phyloP scores from a whole-genome alignment of 1,140 invertebrate species.

The Formica selysi region DNA sequence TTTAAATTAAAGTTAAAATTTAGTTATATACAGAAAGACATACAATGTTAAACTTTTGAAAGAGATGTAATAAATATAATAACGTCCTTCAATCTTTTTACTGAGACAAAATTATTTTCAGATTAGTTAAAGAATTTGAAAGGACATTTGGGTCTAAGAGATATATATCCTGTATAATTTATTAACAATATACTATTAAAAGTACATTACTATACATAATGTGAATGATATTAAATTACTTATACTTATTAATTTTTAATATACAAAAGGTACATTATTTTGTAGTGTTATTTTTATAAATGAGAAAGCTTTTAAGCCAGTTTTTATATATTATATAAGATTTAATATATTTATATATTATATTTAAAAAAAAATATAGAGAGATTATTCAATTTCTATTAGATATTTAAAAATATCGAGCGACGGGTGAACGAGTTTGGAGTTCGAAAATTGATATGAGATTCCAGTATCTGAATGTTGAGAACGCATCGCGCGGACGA shows the following conservation, averaged over 20 bases:
- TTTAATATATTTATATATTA: neutral
- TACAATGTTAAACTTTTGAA: neutral
- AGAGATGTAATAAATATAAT: neutral
- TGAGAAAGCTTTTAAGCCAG: neutral
- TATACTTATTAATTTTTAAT: neutral
- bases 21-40: neutral
- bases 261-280: neutral
- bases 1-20: neutral
- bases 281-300: neutral
- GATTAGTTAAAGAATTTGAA: neutral
- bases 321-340: constrained; percentile 12
- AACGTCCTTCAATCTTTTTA: neutral
- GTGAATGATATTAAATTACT: neutral
- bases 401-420: neutral
- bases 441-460: neutral
- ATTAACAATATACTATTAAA: neutral
- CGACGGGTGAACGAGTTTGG: neutral
- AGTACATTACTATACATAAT: neutral
- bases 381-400: neutral
- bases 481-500: constrained; percentile 43
- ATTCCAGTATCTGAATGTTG: constrained; percentile 11
- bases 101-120: neutral
- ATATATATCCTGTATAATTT: neutral
- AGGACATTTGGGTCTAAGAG: neutral
- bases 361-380: neutral